A percentile compares a stretch with the other conserved stretches of the same genome.
phyloP scores from a whole-genome alignment of 2,797 vertebrate species.

The Manis crassicaudata region DNA sequence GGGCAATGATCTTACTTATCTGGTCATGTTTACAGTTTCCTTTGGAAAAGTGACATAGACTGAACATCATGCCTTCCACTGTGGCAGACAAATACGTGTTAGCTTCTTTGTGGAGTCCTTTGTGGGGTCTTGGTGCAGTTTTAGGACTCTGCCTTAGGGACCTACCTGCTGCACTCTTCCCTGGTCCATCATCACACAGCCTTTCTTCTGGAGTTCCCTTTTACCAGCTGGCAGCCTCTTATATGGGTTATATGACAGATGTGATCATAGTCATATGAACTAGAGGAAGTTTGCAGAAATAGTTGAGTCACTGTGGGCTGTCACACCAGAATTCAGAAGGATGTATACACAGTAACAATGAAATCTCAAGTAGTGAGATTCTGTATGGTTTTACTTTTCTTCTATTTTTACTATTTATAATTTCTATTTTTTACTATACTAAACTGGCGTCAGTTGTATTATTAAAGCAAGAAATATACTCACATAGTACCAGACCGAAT shows the following conservation, averaged over 20 bases:
- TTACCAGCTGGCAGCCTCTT: background rate
- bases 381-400: background rate
- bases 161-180: background rate
- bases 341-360: background rate
- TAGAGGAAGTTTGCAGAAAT: background rate
- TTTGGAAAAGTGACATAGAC: background rate
- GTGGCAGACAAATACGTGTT: background rate
- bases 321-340: background rate
- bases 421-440: background rate
- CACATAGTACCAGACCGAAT: background rate
- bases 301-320: background rate
- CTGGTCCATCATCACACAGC: background rate
- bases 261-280: background rate
- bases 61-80: background rate
- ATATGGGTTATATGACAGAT: background rate
- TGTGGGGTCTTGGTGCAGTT: background rate
- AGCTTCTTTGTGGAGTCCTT: background rate
- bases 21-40: background rate
- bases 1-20: background rate
- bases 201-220: background rate
- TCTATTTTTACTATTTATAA: background rate
- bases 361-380: background rate
- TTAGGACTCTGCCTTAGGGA: background rate
- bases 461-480: background rate
- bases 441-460: background rate